Conservation (phyloP, 2,888 invertebrate species). For the Hypena proboscidalis region DNA sequence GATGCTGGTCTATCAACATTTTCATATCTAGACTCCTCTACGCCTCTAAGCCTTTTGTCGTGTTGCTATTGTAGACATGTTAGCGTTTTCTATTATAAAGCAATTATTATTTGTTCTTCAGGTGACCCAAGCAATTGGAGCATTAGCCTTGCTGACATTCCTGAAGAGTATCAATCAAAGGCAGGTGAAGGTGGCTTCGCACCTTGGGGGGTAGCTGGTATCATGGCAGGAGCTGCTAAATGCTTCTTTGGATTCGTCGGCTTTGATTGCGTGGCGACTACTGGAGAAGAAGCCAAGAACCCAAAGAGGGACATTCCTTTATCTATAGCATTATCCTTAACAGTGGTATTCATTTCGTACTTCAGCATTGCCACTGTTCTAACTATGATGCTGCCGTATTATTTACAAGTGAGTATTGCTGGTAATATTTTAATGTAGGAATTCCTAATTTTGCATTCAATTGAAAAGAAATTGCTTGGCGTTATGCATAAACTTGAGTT, state of each 20-base stretch:
- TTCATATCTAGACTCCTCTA: no score
- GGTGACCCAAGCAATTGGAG: constrained; percentile 93
- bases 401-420: constrained; percentile 88
- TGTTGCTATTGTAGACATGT: no score
- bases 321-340: constrained; percentile 93
- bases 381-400: constrained; percentile 98
- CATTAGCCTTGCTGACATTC: constrained; percentile 86
- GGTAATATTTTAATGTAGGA: no score
- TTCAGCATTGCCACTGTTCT: constrained; percentile 96
- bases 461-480: no score
- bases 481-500: no score
- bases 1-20: no score
- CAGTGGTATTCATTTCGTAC: constrained; percentile 94
- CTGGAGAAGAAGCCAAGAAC: constrained; percentile 97
- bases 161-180: constrained; percentile 70
- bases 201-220: constrained; percentile 95
- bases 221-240: constrained; percentile 95
- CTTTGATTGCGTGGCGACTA: constrained; percentile 96
- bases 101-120: constrained; percentile 64
- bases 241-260: constrained; percentile 98
- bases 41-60: not conserved
- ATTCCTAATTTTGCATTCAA: not conserved
- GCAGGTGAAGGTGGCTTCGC: constrained; percentile 95
- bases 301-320: constrained; percentile 96
- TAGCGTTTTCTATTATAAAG: no score